Base-by-base conservation (phyloP, 2,888 invertebrate genomes). In the Rhagonycha fulva region DNA sequence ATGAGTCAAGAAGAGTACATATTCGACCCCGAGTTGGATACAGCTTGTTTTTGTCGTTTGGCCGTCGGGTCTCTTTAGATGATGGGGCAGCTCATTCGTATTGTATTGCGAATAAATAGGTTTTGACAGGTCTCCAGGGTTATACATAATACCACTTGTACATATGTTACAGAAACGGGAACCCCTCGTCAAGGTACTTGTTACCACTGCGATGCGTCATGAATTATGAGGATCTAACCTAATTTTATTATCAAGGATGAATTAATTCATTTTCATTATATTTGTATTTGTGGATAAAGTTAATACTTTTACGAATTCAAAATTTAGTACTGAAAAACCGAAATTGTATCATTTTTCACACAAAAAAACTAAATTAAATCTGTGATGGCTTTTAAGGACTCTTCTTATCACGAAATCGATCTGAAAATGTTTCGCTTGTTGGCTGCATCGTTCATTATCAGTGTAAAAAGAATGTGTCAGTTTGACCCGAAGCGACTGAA, bases 141-240 rank as follows among this genome's bases (percentile, higher is more conserved):
- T 82, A 84, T 83, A 82, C 85, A 87, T 87, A 87, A 88, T 87
- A 87, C 87, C 88, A 88, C 88, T 88, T 86, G 88, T 87, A 84
- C 88, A 88, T 88, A 88, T 88, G 88, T 84, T 87, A 83, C 82
- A 81, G 75, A 77, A 79, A 77, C 76, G 76, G 69, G 80, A 77
- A 74, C 77, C 79, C 80, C 74, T 78, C 73, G 74, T 78, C 77
- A 75, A 77, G 78, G 79, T 77, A 77, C 78, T 76, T 75, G 77
- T 77, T 77, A 77, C 77, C 71, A 76, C 78, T 72, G 62, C 75
- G 78, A 79, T 79, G 79, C 77, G 79, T 79, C 79, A 79, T 74
- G 75, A 79, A 77, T 79, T 77, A 76, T 75, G 60, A 75, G 75
- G 70, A 75, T 74, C 47, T 74, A 74, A 74, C 74, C 74, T 74